Evolutionary conservation across 1,140 invertebrate species (phyloP).

Genomic region (Drosophila virilis): DNA sequence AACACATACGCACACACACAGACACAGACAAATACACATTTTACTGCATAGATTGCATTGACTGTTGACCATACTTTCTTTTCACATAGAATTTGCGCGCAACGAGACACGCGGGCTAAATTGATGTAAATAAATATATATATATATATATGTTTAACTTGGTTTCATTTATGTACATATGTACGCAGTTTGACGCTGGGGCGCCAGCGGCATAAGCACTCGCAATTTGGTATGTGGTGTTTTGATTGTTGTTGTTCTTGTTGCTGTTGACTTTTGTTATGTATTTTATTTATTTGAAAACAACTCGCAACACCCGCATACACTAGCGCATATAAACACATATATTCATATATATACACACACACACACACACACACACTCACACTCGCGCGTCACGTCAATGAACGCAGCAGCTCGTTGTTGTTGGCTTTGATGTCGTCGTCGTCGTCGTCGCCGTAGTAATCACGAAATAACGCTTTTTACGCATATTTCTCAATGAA

Average conservation of each 20-base stretch:
- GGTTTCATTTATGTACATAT: slow-evolving; percentile 24
- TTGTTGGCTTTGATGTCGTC: slow-evolving; percentile 62
- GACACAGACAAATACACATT: slow-evolving; percentile 36
- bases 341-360: slow-evolving; percentile 31
- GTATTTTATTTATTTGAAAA: slow-evolving; percentile 60
- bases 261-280: slow-evolving; percentile 40
- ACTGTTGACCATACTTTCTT: slow-evolving; percentile 67
- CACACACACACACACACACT: slow-evolving; percentile 42
- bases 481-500: slow-evolving; percentile 67
- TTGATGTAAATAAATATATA: slow-evolving; percentile 35
- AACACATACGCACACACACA: slow-evolving; percentile 50
- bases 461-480: slow-evolving; percentile 59
- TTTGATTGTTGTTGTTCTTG: slow-evolving; percentile 54
- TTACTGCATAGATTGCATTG: slow-evolving; percentile 46
- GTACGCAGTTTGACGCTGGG: slow-evolving; percentile 16
- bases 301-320: slow-evolving; percentile 55
- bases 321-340: slow-evolving; percentile 44
- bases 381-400: slow-evolving; percentile 76
- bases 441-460: slow-evolving; percentile 45
- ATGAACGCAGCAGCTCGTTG: slow-evolving; percentile 76
- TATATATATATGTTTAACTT: slow-evolving; percentile 11
- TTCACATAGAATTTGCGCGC: slow-evolving; percentile 53
- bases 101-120: slow-evolving; percentile 29
- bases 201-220: slow-evolving; percentile 25
- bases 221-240: slow-evolving; percentile 57